Base-by-base conservation (phyloP, 2,888 invertebrate species). In the Drosophila aldrichi region DNA sequence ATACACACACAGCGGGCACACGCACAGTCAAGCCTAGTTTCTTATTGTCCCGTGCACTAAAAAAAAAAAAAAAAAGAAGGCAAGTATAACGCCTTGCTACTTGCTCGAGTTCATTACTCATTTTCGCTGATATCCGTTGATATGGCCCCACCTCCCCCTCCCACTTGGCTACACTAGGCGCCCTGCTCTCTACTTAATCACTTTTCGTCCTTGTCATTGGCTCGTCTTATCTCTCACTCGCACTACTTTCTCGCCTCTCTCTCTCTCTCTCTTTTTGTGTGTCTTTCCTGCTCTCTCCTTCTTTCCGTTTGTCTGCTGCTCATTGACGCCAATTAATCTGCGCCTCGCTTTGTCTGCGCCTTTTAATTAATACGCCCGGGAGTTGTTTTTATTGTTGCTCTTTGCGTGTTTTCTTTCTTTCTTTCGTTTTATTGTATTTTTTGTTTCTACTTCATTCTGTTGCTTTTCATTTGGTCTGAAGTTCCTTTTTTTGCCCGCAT, bases 301-400 rank as follows among this genome's bases (percentile, higher is more conserved):
- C 12, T 38, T 72, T 70, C 64, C 72, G 56, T 74, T 68, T 70
- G 75, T 75, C 63, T 70, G 55, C 48, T 67, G 63, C 81, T 78
- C 86, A 87, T 89, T 87, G 86, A 87, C 80, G 86, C 88, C 90
- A 89, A 89, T 87, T 87, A 89, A 87, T 89, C 86, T 89, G 89
- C 80, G 76, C 72, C 70, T 74, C 77, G 89, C 86, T 82, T 86
- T 89, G 89, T 84, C 82, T 89, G 88, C 69, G 80, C 77, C 90
- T 85, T 87, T 87, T 87, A 89, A 88, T 87, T 87, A 88, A 87
- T 88, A 88, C 86, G 77, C 90, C 70, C 41, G 79, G 78, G 89
- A 83, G 67, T 76, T 66, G 67, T 57, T 52, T 63, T 70, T 51
- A 56, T 71, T 72, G 61, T 58, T 59, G 9, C 25, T 51, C 12